Conservation (phyloP, 2,888 invertebrate genomes). For the Andrena camellia region DNA sequence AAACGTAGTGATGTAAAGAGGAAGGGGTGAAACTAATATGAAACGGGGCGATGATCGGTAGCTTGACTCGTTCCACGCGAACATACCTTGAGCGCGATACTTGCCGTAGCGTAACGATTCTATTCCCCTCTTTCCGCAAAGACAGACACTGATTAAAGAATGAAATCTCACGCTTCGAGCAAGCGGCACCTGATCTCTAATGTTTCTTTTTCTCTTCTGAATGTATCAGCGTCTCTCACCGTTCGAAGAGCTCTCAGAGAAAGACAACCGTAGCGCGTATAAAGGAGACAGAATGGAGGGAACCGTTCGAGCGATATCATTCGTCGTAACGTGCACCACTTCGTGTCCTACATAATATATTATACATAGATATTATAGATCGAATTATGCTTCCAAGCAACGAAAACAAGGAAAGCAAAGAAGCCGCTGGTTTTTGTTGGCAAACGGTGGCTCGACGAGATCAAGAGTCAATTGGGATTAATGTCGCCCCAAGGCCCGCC, state of each 20-base stretch:
- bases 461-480: conserved; percentile 53
- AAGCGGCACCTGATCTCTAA: conserved; percentile 62
- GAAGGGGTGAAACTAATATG: conserved; percentile 21
- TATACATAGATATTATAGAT: conserved; percentile 15
- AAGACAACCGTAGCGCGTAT: conserved; percentile 5
- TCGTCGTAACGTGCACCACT: conserved; percentile 40
- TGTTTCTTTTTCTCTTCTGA: conserved; percentile 39
- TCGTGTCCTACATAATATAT: conserved; percentile 34
- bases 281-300: conserved; percentile 15
- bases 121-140: conserved; percentile 12
- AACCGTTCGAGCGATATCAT: conserved; percentile 42
- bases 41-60: conserved; percentile 9
- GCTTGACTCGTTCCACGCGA: conserved; percentile 12
- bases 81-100: conserved; percentile 18
- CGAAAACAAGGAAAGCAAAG: conserved; percentile 51
- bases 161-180: conserved; percentile 31
- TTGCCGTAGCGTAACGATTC: conserved; percentile 12
- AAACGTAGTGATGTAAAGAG: conserved; percentile 64
- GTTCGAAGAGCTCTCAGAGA: conserved; percentile 44
- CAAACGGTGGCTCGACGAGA: conserved; percentile 38
- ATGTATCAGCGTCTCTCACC: conserved; percentile 25
- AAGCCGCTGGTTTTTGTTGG: conserved; percentile 38
- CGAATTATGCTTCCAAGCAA: conserved; percentile 75
- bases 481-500: conserved; percentile 37
- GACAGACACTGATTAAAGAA: conserved; percentile 24